Evolutionary conservation across 2,797 vertebrate genomes (phyloP), one percentile per base, ranked within the genome.

Genomic region (Sebastes oblongus): DNA sequence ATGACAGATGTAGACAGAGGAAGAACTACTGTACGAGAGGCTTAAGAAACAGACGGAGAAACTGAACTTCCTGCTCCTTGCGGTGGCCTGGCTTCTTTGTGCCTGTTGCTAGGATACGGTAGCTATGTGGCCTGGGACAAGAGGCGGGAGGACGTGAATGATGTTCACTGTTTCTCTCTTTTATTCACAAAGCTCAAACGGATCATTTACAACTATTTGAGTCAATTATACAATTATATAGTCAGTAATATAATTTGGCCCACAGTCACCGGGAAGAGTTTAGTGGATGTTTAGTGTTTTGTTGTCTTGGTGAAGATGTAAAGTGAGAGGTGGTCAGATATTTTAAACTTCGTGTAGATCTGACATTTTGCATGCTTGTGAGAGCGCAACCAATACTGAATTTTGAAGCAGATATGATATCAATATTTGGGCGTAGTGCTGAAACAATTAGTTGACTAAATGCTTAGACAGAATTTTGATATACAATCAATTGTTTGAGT

Each of bases 71-170:
- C 84, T 92, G 80, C 83, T 88, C 80, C 83, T 89, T 72, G 81
- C 79, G 61, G 81, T 82, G 77, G 70, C 80, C 81, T 54, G 81
- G 84, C 83, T 78, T 92, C 86, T 95, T 94, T 95, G 94, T 95
- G 55, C 78, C 66, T 46, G 94, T 96, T 93, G 93, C 95, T 91
- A 91, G 84, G 95, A 88, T 82, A 95, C 82, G 0, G 61, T 24
- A 85, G 72, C 89, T 90, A 91, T 95, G 93, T 83, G 86, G 86
- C 85, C 80, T n/a, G 66, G 82, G 86, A 89, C 86, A 86, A 78
- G 85, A 88, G 83, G 77, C 69, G 69, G 74, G 72, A 79, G 69
- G 78, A 18, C 20, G 34, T 65, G 74, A 86, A n/a, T 85, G 86
- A 86, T 91, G 80, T 80, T 85, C 84, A 89, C 74, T 73, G 70